Base-by-base conservation (phyloP, 2,888 invertebrate genomes). In the Apocheima hispidaria region DNA sequence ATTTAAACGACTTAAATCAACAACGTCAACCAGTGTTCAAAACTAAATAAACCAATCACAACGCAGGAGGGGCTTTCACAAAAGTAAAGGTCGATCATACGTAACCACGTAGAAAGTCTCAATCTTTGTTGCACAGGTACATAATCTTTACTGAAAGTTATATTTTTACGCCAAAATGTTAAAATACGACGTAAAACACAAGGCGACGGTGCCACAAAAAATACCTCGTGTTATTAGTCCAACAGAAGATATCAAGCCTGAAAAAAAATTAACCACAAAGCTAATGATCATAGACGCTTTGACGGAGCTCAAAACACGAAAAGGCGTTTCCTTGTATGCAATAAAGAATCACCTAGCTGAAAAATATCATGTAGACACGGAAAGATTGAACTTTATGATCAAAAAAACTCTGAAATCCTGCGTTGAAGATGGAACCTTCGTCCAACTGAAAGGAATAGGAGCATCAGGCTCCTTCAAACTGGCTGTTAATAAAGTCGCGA, bases 401-500 rank as follows among this genome's bases (percentile, higher is more conserved):
- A 92, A 90, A 54, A 90, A 86, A 62, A 67, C 74, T 0, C 70
- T 92, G 0, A 91, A 87, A 68, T 67, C 63, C 0, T 83, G 84
- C 0, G 81, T 91, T 0, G 87, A 90, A 74, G 72, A 79, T 0
- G 91, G 91, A 0, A 72, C 71, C 0, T 83, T 92, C 0, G 54
- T 86, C 0, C 90, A 90, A 63, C 78, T 78, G 0, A 90, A 88
- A 68, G 91, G 91, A 0, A 65, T 84, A 0, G 91, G 91, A 0
- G 91, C 87, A 0, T 67, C 85, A 0, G 92, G 92, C 0, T 92
- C 92, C 0, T 92, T 91, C 55, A 90, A 81, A 68, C 71, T 90
- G 0, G 84, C 79, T 0, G 70, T 75, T 0, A 65, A 73, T 18
- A 73, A 79, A 21, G 74, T 77, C 52, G 74, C 75, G n/a, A 80